These are phyloP conservation scores for Polia nebulosa DNA, from an alignment of 2,888 invertebrate species.

Conservation along the genomic window DNA sequence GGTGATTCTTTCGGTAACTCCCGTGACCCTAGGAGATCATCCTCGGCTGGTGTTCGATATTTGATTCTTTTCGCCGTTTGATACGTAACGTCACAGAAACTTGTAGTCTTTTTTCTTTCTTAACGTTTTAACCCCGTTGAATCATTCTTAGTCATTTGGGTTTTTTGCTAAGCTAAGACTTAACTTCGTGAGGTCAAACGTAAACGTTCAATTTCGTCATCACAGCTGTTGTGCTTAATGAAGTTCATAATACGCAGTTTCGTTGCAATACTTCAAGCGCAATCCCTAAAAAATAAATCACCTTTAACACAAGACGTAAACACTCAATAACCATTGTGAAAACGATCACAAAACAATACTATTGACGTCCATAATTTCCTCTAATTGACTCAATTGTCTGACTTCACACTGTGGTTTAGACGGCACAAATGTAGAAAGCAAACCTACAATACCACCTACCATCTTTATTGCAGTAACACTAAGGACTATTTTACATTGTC, in stretches of 20 bases:
- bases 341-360: slow-evolving; percentile 56
- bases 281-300: slow-evolving; percentile 41
- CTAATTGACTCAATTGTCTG: slow-evolving; percentile 67
- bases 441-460: not conserved
- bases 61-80: slow-evolving; percentile 5
- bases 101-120: not conserved
- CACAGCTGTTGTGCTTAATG: not conserved
- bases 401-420: slow-evolving; percentile 62
- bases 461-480: not conserved
- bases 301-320: slow-evolving; percentile 23
- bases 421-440: slow-evolving; percentile 6
- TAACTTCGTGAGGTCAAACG: not conserved
- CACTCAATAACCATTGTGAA: slow-evolving; percentile 47
- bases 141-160: slow-evolving; percentile 16
- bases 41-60: not conserved
- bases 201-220: not conserved
- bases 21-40: no score
- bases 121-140: slow-evolving; percentile 2
- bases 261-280: slow-evolving; percentile 11
- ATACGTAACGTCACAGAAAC: not conserved
- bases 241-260: slow-evolving; percentile 7
- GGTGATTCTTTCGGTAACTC: no score
- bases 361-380: slow-evolving; percentile 68
- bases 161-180: no score
- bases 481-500: slow-evolving; percentile 11